These are phyloP conservation scores for Torymus aiolomorphi DNA, from an alignment of 2,888 invertebrate species.

Conservation along the genomic window DNA sequence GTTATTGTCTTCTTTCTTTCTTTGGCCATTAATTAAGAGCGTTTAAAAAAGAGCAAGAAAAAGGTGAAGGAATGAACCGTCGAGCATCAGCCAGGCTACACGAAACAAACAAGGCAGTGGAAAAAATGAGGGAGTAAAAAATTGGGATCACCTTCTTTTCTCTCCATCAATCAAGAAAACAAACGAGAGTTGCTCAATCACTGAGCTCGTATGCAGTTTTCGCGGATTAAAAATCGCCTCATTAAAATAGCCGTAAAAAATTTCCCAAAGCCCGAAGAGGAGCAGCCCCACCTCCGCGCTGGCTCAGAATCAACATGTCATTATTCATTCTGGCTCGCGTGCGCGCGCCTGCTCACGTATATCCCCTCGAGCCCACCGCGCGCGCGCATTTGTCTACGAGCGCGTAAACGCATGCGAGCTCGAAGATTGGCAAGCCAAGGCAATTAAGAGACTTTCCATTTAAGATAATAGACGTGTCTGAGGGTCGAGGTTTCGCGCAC, in stretches of 20 bases:
- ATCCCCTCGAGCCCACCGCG: no score
- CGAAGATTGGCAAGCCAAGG: constrained; percentile 30
- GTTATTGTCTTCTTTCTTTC: no score
- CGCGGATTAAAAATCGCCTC: constrained; percentile 46
- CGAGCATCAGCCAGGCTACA: neutral
- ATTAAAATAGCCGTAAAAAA: constrained; percentile 35
- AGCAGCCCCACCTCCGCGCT: neutral
- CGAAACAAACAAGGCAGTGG: constrained; percentile 13
- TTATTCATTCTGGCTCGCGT: constrained; percentile 5
- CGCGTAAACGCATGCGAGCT: no score
- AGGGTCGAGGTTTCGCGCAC: constrained; percentile 33
- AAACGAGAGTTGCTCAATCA: constrained; percentile 47
- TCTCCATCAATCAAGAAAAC: constrained; percentile 47
- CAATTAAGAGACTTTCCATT: constrained; percentile 51
- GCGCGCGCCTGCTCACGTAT: no score
- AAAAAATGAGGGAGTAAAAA: constrained; percentile 10
- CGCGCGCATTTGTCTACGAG: no score
- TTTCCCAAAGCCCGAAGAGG: constrained; percentile 10
- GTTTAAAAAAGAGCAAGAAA: no score
- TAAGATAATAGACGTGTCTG: constrained; percentile 42
- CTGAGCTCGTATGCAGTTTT: constrained; percentile 22
- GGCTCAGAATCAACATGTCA: constrained; percentile 18
- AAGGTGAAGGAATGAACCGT: neutral
- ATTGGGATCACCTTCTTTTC: constrained; percentile 8
- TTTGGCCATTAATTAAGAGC: no score